Base-by-base conservation (phyloP, 1,140 invertebrate genomes). In the Polypedilum pembai region DNA sequence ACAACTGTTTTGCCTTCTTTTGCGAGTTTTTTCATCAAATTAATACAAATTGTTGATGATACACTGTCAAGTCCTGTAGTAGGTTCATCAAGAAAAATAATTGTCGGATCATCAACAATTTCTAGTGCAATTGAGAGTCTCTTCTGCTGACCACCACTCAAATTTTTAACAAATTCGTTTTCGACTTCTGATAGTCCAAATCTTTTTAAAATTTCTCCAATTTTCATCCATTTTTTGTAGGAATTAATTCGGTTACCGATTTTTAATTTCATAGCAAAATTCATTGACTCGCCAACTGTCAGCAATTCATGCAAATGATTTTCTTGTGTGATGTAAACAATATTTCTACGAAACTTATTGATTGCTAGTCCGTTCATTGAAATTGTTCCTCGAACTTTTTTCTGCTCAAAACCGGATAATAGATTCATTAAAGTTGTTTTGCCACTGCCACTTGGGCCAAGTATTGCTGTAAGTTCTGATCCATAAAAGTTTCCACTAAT, bases 251-350 rank as follows among this genome's bases (percentile, higher is more conserved):
- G 82, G 15, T 77, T 76, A 3, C 90, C 91, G 0, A 96, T 85
- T 82, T 97, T 97, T 1, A 98, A 83, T 79, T 96, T 91, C 0
- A 93, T 92, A 0, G 94, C 92, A 77, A 95, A 89, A 74, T 86
- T 84, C 90, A 97, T 92, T 2, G 92, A 86, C 81, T 98, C 95
- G 20, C 87, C 83, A 0, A 96, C 93, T 0, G 92, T 93, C 65
- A 97, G 88, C 77, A 91, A 87, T 0, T 91, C 92, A 78, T 96
- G 91, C 3, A 95, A 83, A 17, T 95, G 84, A 83, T 98, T 94
- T 74, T 96, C 89, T 80, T 98, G 95, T 94, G 97, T 96, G 77
- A 97, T 97, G 83, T 97, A 98, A 69, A 93, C 88, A 0, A 94
- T 95, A 78, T 93, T 86, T 84, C 94, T 94, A 40, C 91, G 87